A percentile compares a stretch with the other conserved stretches of the same genome.
Evolutionary conservation across 1,140 invertebrate species (phyloP).

Genomic region (silkworm (Bombyx mori)): DNA sequence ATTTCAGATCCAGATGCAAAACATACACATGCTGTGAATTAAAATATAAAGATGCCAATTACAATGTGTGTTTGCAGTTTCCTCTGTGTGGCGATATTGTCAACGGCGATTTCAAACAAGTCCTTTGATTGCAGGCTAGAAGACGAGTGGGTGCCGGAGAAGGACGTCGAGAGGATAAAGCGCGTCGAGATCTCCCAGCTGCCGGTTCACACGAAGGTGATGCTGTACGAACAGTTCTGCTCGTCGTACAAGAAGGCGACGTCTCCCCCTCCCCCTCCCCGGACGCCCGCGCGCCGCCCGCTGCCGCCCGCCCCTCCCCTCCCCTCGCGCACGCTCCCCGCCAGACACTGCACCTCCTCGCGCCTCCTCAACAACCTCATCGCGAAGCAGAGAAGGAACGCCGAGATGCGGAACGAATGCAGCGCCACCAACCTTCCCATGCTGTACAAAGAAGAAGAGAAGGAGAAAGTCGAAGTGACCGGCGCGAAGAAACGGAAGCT

Average conservation of each 20-base stretch:
- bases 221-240: slow-evolving; percentile 54
- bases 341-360: slow-evolving; percentile 36
- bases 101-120: slow-evolving; percentile 1
- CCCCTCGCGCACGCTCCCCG: slow-evolving; percentile 18
- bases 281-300: slow-evolving; percentile 9
- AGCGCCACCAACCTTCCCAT: slow-evolving; percentile 29
- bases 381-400: slow-evolving; percentile 28
- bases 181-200: slow-evolving; percentile 46
- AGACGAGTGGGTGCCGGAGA: slow-evolving; percentile 59
- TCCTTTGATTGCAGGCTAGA: slow-evolving; percentile 41
- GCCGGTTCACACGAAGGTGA: slow-evolving; percentile 42
- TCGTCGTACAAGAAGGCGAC: slow-evolving; percentile 31
- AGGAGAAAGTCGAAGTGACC: slow-evolving; percentile 25
- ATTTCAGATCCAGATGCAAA: neutral
- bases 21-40: neutral
- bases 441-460: slow-evolving; percentile 21
- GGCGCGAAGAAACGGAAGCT: slow-evolving; percentile 58
- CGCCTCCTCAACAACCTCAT: slow-evolving; percentile 44
- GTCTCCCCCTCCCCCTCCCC: slow-evolving; percentile 22
- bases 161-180: slow-evolving; percentile 43
- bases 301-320: slow-evolving; percentile 12
- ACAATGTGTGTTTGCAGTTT: slow-evolving; percentile 54
- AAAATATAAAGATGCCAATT: slow-evolving; percentile 9
- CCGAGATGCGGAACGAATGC: slow-evolving; percentile 23
- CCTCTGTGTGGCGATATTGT: slow-evolving; percentile 40